Evolutionary conservation across 2,797 vertebrate genomes (phyloP), one percentile per base, ranked within the genome.

Genomic region (Pseudochaenichthys georgianus): DNA sequence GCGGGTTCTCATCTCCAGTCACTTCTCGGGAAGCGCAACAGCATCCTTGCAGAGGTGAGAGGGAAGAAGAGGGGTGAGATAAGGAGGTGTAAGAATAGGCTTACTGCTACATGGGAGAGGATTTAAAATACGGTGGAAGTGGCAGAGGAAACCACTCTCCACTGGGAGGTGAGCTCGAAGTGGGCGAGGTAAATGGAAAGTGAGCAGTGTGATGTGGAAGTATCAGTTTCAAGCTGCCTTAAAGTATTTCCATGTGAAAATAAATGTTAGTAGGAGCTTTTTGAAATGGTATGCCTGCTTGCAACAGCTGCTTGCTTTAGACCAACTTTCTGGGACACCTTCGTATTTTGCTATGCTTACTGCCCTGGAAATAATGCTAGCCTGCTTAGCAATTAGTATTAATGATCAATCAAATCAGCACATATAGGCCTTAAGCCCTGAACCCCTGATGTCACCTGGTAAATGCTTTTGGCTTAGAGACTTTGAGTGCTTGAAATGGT

Each of bases 41-140:
- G 3, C 23, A 23, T 64, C 38, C 46, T 54, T 6, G 34, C 64
- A 67, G 73, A 84, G 76, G 66, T 38, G 47, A 71, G 64, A 70
- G 28, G 15, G 51, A 59, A 67, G 58, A 46, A 47, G 59, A 43
- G 21, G 17, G 9, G 54, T 17, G 11, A 9, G 58, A 43, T 31
- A 48, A 3, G 4, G 48, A 53, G 43, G 51, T 21, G 57, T 47
- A 19, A 28, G 38, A 60, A 12, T 10, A 61, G 53, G 73, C 61
- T 69, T 52, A 60, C 16, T 15, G 51, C 31, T 43, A 54, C 45
- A 65, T 15, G 38, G 31, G 38, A 65, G 31, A 15, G 41, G 38
- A 66, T 64, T 67, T 66, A 19, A 68, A 70, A 53, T 43, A 23
- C 61, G 41, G 16, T 10, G 23, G 47, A 42, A 54, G 21, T 6